Conservation (phyloP, 2,797 vertebrate genomes). For the Rhyacichthys aspro region DNA sequence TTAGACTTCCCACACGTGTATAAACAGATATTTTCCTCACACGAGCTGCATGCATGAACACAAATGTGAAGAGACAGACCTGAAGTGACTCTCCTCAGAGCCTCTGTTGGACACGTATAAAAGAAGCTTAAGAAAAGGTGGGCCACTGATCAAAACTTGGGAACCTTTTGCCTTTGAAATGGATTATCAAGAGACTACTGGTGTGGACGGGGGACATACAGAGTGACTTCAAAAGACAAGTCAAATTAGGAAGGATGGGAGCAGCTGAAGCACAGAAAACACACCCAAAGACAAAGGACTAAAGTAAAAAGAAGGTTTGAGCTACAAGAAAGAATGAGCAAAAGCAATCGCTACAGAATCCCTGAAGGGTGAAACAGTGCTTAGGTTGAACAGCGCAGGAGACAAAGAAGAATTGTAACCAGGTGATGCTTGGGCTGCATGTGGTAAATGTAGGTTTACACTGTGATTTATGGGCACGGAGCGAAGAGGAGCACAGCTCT, state of each 20-base stretch:
- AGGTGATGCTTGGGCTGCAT: slow-evolving; percentile 41
- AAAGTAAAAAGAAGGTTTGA: slow-evolving; percentile 7
- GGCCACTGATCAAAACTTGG: too few species aligned
- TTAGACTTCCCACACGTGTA: too few species aligned
- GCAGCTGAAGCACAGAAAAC: slow-evolving; percentile 7
- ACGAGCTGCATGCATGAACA: slow-evolving; percentile 35
- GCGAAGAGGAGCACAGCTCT: slow-evolving; percentile 25
- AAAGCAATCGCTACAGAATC: slow-evolving; percentile 18
- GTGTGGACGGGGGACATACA: slow-evolving; percentile 55
- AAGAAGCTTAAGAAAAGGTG: too few species aligned
- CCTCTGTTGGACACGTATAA: too few species aligned
- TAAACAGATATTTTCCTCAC: background rate
- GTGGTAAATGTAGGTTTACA: slow-evolving; percentile 43
- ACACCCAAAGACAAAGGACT: slow-evolving; percentile 3
- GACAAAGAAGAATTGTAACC: slow-evolving; percentile 34
- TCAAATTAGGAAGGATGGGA: slow-evolving; percentile 24
- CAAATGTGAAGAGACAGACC: too few species aligned
- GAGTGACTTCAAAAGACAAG: slow-evolving; percentile 35
- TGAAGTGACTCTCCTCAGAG: too few species aligned
- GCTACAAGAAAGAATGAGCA: slow-evolving; percentile 30
- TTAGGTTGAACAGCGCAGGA: slow-evolving; percentile 26
- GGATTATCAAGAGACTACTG: background rate
- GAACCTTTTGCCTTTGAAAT: too few species aligned
- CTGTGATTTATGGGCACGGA: slow-evolving; percentile 47
- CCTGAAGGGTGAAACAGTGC: slow-evolving; percentile 32